Conservation (phyloP, 2,888 invertebrate genomes). For the Oligia strigilis region DNA sequence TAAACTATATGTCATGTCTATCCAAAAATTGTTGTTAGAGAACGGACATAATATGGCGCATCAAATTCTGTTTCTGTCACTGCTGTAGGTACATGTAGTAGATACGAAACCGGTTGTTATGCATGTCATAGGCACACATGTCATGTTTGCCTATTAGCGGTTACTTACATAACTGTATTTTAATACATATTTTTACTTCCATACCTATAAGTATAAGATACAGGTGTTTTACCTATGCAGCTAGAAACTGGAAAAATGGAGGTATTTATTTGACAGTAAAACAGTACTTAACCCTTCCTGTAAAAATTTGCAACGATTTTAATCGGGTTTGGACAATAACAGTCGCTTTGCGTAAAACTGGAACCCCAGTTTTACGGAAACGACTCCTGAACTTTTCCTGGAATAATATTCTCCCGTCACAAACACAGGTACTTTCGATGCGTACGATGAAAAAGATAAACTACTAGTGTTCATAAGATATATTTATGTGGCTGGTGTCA, state of each 20-base stretch:
- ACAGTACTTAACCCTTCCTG: no score
- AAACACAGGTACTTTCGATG: neutral
- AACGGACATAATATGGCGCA: neutral
- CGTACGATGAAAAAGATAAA: neutral
- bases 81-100: neutral
- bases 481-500: conserved; percentile 1
- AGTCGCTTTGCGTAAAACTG: neutral
- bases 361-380: neutral
- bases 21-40: neutral
- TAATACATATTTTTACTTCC: conserved; percentile 16
- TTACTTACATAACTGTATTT: conserved; percentile 16
- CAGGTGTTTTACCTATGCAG: neutral
- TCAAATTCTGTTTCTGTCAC: neutral
- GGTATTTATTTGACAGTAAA: neutral
- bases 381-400: neutral
- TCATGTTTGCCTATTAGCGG: conserved; percentile 24
- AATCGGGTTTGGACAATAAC: neutral
- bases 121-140: conserved; percentile 17
- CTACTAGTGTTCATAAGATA: neutral
- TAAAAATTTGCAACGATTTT: neutral
- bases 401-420: neutral
- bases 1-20: neutral
- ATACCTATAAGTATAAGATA: neutral
- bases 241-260: neutral
- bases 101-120: conserved; percentile 34